A percentile compares a stretch with the other conserved stretches of the same genome.
phyloP scores from a whole-genome alignment of 2,113 vertebrate species.

The Engystomops pustulosus region DNA sequence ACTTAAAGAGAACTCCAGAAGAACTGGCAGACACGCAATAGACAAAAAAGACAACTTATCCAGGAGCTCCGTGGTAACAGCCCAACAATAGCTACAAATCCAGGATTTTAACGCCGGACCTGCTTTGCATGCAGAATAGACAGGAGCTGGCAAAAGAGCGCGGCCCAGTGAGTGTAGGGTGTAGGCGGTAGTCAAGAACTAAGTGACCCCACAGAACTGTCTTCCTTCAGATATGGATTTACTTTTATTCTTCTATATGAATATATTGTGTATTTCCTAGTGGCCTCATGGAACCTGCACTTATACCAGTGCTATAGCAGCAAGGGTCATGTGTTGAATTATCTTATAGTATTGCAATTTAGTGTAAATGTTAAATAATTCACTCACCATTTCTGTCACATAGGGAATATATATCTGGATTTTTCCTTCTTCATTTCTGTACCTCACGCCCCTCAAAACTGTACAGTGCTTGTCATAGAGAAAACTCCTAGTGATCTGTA shows the following conservation, averaged over 20 bases:
- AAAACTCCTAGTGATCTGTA: conserved; percentile 1
- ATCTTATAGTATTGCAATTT: not conserved
- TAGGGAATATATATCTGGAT: not conserved
- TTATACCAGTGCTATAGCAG: not conserved
- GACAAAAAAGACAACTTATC: conserved; percentile 22
- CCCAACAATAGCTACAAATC: not conserved
- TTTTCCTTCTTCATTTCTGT: not conserved
- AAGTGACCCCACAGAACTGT: not conserved
- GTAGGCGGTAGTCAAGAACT: conserved; percentile 15
- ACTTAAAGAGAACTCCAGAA: not conserved
- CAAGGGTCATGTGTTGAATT: not conserved
- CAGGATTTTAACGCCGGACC: not conserved
- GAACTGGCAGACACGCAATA: not conserved
- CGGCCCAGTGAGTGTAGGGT: not conserved
- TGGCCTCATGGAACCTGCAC: not conserved
- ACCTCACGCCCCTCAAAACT: not conserved
- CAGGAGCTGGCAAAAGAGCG: conserved; percentile 63
- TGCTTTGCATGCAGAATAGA: conserved; percentile 64
- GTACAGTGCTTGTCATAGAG: not conserved
- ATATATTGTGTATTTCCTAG: too few species aligned
- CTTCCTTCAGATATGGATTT: too few species aligned
- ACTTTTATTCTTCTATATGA: not conserved
- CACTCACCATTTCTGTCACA: not conserved
- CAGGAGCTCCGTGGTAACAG: not conserved
- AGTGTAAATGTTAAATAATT: not conserved